These are phyloP conservation scores for Danio kyathit DNA, from an alignment of 2,797 vertebrate species.

Conservation along the genomic window DNA sequence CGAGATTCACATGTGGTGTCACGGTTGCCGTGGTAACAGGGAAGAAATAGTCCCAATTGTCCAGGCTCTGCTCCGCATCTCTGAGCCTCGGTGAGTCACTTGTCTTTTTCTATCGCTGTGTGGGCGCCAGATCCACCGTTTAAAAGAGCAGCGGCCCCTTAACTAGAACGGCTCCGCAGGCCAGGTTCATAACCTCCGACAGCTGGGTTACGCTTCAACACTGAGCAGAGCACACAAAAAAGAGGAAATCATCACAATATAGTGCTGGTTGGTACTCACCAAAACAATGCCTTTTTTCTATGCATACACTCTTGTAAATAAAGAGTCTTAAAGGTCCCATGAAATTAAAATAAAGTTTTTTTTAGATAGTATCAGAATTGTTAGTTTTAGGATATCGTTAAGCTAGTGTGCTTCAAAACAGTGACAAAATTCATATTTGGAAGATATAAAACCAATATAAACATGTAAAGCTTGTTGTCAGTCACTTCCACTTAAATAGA, in stretches of 20 bases:
- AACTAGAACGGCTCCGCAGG: slow-evolving; percentile 10
- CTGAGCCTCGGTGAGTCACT: slow-evolving; percentile 34
- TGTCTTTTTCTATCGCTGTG: slow-evolving; percentile 34
- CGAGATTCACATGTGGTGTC: slow-evolving; percentile 38
- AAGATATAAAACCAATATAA: no score
- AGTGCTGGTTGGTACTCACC: no score
- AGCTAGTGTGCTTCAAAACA: no score
- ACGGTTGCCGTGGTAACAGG: slow-evolving; percentile 52
- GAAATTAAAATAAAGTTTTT: no score
- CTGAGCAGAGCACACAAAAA: background rate
- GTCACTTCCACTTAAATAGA: no score
- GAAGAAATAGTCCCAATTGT: slow-evolving; percentile 48
- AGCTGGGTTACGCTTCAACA: slow-evolving; percentile 4
- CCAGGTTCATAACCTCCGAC: background rate
- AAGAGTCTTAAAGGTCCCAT: no score
- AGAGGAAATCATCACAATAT: background rate
- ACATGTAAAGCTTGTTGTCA: no score
- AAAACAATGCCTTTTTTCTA: background rate
- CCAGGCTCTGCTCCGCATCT: slow-evolving; percentile 46
- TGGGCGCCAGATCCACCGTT: slow-evolving; percentile 25
- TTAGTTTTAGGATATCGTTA: no score
- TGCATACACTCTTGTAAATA: no score
- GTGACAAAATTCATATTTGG: no score
- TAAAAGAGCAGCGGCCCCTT: slow-evolving; percentile 28
- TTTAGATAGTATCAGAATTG: no score